Base-by-base conservation (phyloP, 2,888 invertebrate genomes). In the Tenthredo amoena region DNA sequence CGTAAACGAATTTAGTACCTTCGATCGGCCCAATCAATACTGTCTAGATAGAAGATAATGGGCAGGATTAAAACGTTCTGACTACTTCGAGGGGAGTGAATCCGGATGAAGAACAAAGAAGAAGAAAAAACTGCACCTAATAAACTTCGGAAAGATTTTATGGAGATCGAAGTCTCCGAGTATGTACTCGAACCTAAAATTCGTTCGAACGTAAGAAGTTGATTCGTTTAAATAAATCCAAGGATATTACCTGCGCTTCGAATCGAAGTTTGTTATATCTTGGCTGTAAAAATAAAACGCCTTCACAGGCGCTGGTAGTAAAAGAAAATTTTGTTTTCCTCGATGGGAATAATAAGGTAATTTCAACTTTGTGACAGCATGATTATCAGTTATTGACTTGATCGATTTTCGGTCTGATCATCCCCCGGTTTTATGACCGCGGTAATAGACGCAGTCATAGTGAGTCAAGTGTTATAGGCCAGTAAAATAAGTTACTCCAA, bases 1-100 rank as follows among this genome's bases (percentile, higher is more conserved):
- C 40, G 40, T 81, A 62, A 58, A 62, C 58, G 81, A 81, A 81
- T 40, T 81, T 62, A 18, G 58, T 62, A 81, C 40, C 26, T 21
- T 58, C 18, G 50, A 81, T 81, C 15, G 10, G 50, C 4, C 37
- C n/a, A 81, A 81, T 62, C 81, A 62, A 58, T 81, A n/a, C 58
- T 34, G 5, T 55, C 77, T n/a, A 3, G 10, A 26, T 21, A 62
- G 4, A 26, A 62, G 31, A 76, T 76, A 47, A 21, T 47, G 12
- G 15, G 26, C 7, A 47, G 40, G 26, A 71, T 34, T 10, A 76
- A 76, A 76, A 77, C 18, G 26, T 15, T 50, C 9, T 12, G 4
- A 10, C 18, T 26, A 31, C 55, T 10, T 37, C 55, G 21, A 34
- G 5, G 31, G 55, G 31, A 21, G 43, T 43, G n/a, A 12, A 74